These are phyloP conservation scores for Phalanger gymnotis DNA, from an alignment of 2,797 vertebrate genomes.

Conservation along the genomic window DNA sequence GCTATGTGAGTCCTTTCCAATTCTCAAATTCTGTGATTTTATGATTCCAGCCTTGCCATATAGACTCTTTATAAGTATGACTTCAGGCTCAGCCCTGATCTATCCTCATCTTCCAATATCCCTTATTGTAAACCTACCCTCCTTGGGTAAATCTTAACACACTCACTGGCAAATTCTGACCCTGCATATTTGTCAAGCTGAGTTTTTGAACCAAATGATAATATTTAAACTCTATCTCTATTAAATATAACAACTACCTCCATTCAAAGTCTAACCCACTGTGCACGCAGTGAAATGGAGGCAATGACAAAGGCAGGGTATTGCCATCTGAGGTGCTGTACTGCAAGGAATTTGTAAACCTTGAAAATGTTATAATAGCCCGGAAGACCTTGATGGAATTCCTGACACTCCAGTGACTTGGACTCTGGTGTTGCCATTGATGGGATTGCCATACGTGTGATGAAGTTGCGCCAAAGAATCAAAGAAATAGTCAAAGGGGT, in stretches of 20 bases:
- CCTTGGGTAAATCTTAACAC: background rate
- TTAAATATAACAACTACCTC: background rate
- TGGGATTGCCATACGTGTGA: background rate
- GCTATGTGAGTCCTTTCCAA: background rate
- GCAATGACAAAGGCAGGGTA: background rate
- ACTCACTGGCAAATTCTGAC: background rate
- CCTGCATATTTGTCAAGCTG: background rate
- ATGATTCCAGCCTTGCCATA: background rate
- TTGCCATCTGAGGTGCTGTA: background rate
- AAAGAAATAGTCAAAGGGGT: background rate
- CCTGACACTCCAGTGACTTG: background rate
- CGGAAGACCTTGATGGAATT: background rate
- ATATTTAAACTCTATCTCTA: background rate
- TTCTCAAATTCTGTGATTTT: background rate
- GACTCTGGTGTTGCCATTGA: background rate
- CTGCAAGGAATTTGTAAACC: background rate
- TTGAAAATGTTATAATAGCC: background rate
- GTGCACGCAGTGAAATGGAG: background rate
- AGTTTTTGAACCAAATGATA: background rate
- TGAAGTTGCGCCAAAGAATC: background rate
- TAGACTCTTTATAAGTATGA: background rate
- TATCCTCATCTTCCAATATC: background rate
- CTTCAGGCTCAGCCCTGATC: background rate
- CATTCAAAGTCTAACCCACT: background rate
- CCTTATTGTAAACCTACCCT: background rate